phyloP scores from a whole-genome alignment of 2,797 vertebrate species.

The Australoheros facetus region DNA sequence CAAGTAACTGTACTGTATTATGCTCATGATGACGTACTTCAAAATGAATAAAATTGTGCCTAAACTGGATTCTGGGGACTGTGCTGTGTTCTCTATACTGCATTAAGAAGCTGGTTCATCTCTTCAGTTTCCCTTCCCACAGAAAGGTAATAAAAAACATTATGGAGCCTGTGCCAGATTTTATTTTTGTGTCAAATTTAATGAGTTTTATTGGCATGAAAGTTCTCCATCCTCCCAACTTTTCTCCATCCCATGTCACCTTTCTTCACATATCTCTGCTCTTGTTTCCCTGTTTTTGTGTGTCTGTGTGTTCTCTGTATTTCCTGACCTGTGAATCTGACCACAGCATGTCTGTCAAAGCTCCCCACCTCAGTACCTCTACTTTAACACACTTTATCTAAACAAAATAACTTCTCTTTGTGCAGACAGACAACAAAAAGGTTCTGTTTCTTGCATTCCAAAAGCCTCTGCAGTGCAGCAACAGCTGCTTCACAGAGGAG shows the following conservation, averaged over 20 bases:
- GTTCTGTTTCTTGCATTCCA: neutral
- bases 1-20: neutral
- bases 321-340: slow-evolving; percentile 21
- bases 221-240: neutral
- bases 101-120: neutral
- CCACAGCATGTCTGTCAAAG: slow-evolving; percentile 4
- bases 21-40: neutral
- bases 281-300: neutral
- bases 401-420: slow-evolving; percentile 15
- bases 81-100: neutral
- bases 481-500: slow-evolving; percentile 50
- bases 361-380: neutral
- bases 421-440: neutral
- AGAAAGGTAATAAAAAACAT: neutral
- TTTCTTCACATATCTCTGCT: neutral
- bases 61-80: neutral
- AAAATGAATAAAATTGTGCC: neutral
- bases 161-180: neutral
- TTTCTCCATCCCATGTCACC: neutral
- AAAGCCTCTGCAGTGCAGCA: slow-evolving; percentile 50
- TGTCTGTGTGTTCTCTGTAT: neutral
- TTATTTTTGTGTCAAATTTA: neutral
- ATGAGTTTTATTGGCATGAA: neutral
- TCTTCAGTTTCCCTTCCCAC: neutral
- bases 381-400: slow-evolving; percentile 17